Conservation (phyloP, 2,888 invertebrate species). For the Sialis lutaria region DNA sequence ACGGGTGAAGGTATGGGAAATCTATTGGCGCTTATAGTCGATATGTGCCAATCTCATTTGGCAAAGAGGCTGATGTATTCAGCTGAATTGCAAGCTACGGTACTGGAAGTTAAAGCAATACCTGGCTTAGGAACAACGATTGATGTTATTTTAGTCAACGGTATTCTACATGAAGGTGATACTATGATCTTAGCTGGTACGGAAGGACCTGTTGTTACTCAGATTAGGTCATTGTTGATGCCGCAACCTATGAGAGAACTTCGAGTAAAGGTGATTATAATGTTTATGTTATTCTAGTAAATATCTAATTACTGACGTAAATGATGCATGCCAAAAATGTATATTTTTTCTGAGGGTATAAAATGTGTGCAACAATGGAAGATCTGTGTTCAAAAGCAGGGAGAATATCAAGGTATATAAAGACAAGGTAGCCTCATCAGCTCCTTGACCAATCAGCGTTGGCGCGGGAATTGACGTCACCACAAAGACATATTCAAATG, state of each 20-base stretch:
- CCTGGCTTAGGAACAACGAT: constrained; percentile 96
- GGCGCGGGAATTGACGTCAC: too few relatives aligned
- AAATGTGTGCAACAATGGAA: too few relatives aligned
- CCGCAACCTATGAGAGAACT: constrained; percentile 96
- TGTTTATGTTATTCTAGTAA: not conserved
- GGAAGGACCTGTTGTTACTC: constrained; percentile 95
- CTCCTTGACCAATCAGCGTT: too few relatives aligned
- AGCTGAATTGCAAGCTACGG: constrained; percentile 78
- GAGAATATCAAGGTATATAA: too few relatives aligned
- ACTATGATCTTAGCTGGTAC: constrained; percentile 92
- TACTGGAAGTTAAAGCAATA: constrained; percentile 85
- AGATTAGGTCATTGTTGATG: constrained; percentile 91
- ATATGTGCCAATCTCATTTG: constrained; percentile 78
- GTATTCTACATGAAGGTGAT: constrained; percentile 82
- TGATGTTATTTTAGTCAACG: constrained; percentile 96
- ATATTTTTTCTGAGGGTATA: too few relatives aligned
- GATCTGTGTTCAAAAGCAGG: too few relatives aligned
- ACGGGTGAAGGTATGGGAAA: constrained; percentile 99
- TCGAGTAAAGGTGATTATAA: constrained; percentile 63
- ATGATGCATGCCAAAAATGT: not conserved
- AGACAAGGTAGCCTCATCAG: too few relatives aligned
- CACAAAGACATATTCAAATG: too few relatives aligned
- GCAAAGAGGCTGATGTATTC: constrained; percentile 82
- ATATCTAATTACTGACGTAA: not conserved
- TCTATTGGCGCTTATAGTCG: constrained; percentile 80